Conservation (phyloP, 1,140 invertebrate species). For the Himalopsyche phryganea region DNA sequence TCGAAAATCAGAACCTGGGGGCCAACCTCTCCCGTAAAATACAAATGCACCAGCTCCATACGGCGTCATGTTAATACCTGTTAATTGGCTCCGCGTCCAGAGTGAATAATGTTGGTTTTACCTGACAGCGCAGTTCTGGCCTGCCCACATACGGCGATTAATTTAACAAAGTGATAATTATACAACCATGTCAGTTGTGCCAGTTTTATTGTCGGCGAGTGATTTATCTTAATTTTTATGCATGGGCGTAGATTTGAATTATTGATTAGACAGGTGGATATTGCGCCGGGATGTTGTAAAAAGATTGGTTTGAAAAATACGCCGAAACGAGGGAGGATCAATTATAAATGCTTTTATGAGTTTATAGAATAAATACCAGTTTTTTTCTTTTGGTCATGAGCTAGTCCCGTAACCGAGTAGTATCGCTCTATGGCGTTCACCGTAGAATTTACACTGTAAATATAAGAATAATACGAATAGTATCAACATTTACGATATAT, state of each 20-base stretch:
- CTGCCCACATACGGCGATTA: conserved; percentile 15
- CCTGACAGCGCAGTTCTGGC: conserved; percentile 1
- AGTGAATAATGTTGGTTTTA: conserved; percentile 19
- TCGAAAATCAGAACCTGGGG: too few relatives aligned
- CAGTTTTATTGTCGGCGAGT: conserved; percentile 13
- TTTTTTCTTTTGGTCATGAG: not conserved
- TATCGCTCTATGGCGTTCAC: too few relatives aligned
- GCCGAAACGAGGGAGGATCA: not conserved
- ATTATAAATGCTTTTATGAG: not conserved
- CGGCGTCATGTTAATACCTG: conserved; percentile 8
- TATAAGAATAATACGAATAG: too few relatives aligned
- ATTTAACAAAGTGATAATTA: conserved; percentile 26
- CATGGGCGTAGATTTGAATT: conserved; percentile 18
- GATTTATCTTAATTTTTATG: conserved; percentile 17
- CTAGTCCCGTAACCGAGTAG: not conserved
- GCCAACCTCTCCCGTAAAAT: too few relatives aligned
- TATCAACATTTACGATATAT: too few relatives aligned
- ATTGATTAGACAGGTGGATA: conserved; percentile 7
- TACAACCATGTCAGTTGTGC: conserved; percentile 2
- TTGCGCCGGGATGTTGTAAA: not conserved
- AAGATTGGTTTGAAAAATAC: not conserved
- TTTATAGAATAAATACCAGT: not conserved
- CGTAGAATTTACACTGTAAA: too few relatives aligned
- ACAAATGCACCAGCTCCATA: too few relatives aligned
- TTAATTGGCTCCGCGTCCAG: conserved; percentile 12